A percentile compares a stretch with the other conserved stretches of the same genome.
Conservation (phyloP, 2,113 vertebrate species). For the Herpailurus yagouaroundi region DNA sequence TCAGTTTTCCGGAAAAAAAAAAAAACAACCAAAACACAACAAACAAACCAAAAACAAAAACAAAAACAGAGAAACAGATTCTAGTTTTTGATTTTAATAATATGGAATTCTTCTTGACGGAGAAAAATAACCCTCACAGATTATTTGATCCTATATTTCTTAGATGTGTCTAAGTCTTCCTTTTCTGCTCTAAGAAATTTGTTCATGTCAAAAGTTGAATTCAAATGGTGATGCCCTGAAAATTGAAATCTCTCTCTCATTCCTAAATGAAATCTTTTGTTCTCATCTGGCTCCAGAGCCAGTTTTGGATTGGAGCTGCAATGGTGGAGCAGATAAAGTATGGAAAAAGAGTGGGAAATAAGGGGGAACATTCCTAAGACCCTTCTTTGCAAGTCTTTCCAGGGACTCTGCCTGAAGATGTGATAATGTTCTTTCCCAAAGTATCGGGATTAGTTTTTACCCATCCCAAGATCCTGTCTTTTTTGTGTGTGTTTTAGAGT, state of each 20-base stretch:
- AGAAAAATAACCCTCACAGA: background rate
- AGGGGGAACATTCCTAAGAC: background rate
- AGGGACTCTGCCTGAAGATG: background rate
- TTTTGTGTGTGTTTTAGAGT: background rate
- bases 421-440: background rate
- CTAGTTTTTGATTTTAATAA: background rate
- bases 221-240: background rate
- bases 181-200: background rate
- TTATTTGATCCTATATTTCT: background rate
- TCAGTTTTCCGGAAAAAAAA: background rate
- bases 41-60: too few species aligned
- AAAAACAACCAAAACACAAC: too few species aligned
- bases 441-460: background rate
- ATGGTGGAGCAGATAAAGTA: background rate
- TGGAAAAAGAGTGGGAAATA: background rate
- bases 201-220: background rate
- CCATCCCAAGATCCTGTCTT: background rate
- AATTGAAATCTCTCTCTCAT: background rate
- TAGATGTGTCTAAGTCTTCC: background rate
- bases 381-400: background rate
- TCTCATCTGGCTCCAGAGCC: background rate
- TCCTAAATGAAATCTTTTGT: background rate
- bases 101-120: background rate
- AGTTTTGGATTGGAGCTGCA: background rate
- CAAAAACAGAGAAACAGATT: background rate